phyloP scores from a whole-genome alignment of 2,888 invertebrate genomes.

The Alentia gelatinosa region DNA sequence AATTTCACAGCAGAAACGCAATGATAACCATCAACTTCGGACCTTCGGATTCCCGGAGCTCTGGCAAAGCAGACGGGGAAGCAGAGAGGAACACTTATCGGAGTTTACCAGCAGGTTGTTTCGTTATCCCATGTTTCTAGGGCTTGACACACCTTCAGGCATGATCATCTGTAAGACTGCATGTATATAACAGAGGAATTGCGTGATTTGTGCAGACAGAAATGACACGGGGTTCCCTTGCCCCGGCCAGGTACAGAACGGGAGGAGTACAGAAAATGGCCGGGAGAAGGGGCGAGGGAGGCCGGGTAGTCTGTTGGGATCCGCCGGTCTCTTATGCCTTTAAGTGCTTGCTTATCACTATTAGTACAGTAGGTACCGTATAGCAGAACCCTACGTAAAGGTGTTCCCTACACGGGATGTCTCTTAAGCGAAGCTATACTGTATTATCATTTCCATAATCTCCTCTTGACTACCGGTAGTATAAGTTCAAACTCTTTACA shows the following conservation, averaged over 20 bases:
- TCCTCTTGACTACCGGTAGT: too few relatives aligned
- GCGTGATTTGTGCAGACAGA: not conserved
- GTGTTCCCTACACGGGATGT: too few relatives aligned
- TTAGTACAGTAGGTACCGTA: too few relatives aligned
- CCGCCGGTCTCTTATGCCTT: not conserved
- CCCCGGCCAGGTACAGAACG: not conserved
- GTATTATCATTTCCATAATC: too few relatives aligned
- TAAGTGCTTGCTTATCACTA: not conserved
- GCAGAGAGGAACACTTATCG: not conserved
- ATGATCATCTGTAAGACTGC: not conserved
- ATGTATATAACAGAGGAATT: not conserved
- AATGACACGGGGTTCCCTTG: not conserved
- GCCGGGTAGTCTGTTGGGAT: not conserved
- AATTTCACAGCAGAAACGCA: not conserved
- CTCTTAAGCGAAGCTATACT: too few relatives aligned
- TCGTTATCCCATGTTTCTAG: not conserved
- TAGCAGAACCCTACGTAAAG: too few relatives aligned
- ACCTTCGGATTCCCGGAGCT: not conserved
- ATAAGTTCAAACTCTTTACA: too few relatives aligned
- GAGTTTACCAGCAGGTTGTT: not conserved
- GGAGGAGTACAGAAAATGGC: not conserved
- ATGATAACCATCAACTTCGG: conserved; percentile 31
- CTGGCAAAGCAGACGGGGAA: not conserved
- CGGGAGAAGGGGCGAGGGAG: not conserved
- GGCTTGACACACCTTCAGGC: not conserved